A percentile compares a stretch with the other conserved stretches of the same genome.
phyloP scores from a whole-genome alignment of 2,888 invertebrate species.

The Athalia rosae region DNA sequence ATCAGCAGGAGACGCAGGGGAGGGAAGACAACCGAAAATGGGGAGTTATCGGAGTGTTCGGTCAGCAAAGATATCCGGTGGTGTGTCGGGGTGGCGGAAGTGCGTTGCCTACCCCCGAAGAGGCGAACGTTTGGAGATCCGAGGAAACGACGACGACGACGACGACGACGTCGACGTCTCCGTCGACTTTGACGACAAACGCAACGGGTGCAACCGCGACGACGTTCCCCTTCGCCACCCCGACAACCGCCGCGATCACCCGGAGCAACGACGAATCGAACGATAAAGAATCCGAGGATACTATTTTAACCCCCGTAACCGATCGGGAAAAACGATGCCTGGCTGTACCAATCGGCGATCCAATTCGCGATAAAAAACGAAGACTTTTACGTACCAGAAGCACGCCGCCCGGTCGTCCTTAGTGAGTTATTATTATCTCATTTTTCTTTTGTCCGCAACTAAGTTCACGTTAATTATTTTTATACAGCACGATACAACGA shows the following conservation, averaged over 20 bases:
- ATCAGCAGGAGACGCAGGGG: no score
- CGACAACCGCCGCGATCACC: no score
- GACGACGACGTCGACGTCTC: no score
- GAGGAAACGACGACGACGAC: conserved; percentile 46
- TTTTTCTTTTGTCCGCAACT: not conserved
- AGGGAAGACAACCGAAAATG: conserved; percentile 54
- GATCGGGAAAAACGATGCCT: conserved; percentile 70
- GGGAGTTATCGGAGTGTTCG: conserved; percentile 35
- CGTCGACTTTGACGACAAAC: no score
- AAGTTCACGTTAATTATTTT: no score
- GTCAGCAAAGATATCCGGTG: conserved; percentile 51
- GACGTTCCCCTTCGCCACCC: no score
- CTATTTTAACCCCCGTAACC: conserved; percentile 61
- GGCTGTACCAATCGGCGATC: conserved; percentile 69
- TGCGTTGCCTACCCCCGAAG: conserved; percentile 54
- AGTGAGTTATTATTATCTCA: conserved; percentile 16
- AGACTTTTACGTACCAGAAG: conserved; percentile 67
- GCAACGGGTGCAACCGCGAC: no score
- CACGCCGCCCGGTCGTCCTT: conserved; percentile 48
- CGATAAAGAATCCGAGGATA: conserved; percentile 19
- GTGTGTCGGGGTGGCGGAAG: conserved; percentile 53
- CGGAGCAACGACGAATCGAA: not conserved
- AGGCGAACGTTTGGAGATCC: conserved; percentile 57
- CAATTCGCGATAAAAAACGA: conserved; percentile 66
- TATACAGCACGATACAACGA: no score